Evolutionary conservation across 2,797 vertebrate species (phyloP), one percentile per base, ranked within the genome.

Genomic region (Malurus leucopterus): DNA sequence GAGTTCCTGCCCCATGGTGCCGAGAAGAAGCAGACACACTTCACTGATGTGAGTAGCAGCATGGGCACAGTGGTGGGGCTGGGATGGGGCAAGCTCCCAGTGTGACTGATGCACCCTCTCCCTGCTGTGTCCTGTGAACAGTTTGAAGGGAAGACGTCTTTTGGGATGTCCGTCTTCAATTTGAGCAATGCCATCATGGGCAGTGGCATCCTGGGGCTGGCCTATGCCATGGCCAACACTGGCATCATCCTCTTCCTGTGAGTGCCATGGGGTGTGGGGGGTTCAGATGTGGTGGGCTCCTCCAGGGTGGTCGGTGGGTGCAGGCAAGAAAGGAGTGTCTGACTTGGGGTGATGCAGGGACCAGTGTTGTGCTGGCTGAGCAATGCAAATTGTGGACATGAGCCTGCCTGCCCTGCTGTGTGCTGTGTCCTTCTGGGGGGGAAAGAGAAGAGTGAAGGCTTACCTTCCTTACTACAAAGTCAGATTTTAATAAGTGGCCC

Each of bases 151-250:
- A 99, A 99, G 96, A 99, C 99, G 1, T 99, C 99, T 4, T 99
- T 99, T 0, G 99, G 99, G 72, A 99, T 99, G 99, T 99, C 99
- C 0, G 98, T 99, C 91, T 99, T 99, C 97, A 99, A 99, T 96
- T 97, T 99, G 92, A 99, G 99, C 87, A 99, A 99, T 8, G 99
- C 99, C 82, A 99, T 99, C 92, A 99, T 99, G 99, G 99, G 99
- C 95, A 99, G 99, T 19, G 99, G 99, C 71, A 99, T 99, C 96
- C 97, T 99, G 94, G 99, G 99, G 67, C 96, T 99, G 93, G 98
- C 99, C 36, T 99, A 99, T 9, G 99, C 99, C 92, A 99, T 99
- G 99, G 99, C 99, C 86, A 99, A 99, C 95, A 99, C 99, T 0
- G 99, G 99, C 93, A 98, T 99, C 84, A 93, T 99, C 90, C 98